A percentile compares a stretch with the other conserved stretches of the same genome.
phyloP scores from a whole-genome alignment of 1,140 invertebrate genomes.

The Saccostrea glomerata region DNA sequence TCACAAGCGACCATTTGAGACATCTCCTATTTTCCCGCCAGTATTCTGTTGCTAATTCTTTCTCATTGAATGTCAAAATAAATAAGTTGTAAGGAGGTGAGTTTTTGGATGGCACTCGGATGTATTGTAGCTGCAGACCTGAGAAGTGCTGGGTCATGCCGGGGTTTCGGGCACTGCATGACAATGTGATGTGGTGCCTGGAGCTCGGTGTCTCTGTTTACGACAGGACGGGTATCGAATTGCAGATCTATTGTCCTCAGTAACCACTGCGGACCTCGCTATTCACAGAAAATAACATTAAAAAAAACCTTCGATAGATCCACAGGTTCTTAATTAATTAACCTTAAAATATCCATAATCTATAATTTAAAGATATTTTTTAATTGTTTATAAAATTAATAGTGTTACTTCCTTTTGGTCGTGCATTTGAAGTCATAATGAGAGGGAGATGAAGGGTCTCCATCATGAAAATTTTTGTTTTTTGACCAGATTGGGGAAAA shows the following conservation, averaged over 20 bases:
- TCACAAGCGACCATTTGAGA: conserved; percentile 30
- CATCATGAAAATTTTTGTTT: background rate
- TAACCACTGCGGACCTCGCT: conserved; percentile 5
- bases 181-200: conserved; percentile 3
- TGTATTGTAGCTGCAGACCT: background rate
- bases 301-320: background rate
- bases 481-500: background rate
- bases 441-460: too few species aligned
- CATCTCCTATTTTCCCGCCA: conserved; percentile 11
- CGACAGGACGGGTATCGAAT: conserved; percentile 24
- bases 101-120: conserved; percentile 2
- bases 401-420: too few species aligned
- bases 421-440: too few species aligned
- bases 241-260: background rate
- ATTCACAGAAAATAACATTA: conserved; percentile 10
- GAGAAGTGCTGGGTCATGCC: conserved; percentile 27
- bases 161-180: background rate
- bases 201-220: background rate
- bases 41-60: conserved; percentile 34
- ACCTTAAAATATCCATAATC: too few species aligned
- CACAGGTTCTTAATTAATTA: too few species aligned
- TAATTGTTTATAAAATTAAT: too few species aligned
- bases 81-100: conserved; percentile 18
- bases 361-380: too few species aligned
- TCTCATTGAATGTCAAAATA: conserved; percentile 35